phyloP scores from a whole-genome alignment of 2,797 vertebrate genomes.

The Perodicticus potto region DNA sequence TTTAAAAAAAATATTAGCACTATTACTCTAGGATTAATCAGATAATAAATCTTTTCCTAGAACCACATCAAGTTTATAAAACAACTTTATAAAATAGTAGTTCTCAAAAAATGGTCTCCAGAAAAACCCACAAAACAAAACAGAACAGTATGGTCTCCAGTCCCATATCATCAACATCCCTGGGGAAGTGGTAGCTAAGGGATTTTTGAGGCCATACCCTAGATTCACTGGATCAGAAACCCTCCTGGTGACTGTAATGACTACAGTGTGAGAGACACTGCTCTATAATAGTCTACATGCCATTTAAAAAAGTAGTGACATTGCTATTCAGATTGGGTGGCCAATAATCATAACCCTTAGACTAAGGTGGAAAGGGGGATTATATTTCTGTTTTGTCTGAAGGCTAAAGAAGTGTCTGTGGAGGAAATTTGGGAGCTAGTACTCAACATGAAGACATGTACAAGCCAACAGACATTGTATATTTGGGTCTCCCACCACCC shows the following conservation, averaged over 20 bases:
- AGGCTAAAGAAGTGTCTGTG: not conserved
- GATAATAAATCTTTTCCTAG: not conserved
- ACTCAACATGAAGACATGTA: not conserved
- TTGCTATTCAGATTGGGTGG: not conserved
- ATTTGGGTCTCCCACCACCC: not conserved
- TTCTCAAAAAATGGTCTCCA: slow-evolving; percentile 14
- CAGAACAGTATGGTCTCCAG: not conserved
- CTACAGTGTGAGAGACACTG: not conserved
- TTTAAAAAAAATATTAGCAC: not conserved
- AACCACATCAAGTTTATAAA: slow-evolving; percentile 20
- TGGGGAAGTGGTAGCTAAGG: not conserved
- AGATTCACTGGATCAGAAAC: not conserved
- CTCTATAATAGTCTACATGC: not conserved
- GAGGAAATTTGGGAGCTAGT: not conserved
- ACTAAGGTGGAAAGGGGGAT: not conserved
- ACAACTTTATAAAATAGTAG: not conserved
- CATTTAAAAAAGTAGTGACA: not conserved
- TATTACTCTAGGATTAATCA: not conserved
- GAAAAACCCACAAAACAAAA: too few relatives aligned
- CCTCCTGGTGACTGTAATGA: not conserved
- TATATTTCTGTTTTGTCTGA: not conserved
- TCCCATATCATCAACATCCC: not conserved
- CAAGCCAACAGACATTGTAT: not conserved
- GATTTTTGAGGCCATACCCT: not conserved
- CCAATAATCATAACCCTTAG: not conserved